Base-by-base conservation (phyloP, 1,140 invertebrate species). In the Drosophila kohkoa region DNA sequence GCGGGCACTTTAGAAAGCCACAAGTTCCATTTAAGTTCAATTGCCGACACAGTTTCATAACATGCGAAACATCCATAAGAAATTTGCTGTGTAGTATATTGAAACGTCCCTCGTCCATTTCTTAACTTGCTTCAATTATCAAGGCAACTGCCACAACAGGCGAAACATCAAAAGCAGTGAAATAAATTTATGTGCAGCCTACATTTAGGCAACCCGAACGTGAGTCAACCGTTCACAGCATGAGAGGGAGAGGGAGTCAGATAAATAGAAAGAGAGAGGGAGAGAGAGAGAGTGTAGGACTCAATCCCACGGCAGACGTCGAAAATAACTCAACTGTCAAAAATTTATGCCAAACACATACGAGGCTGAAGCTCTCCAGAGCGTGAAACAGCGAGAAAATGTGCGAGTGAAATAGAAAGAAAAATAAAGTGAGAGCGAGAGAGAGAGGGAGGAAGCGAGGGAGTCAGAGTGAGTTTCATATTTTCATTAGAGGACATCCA, bases 401-500 rank as follows among this genome's bases (percentile, higher is more conserved):
- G 46, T 51, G 38, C 57, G 59, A 64, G 52, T 48, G 52, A 52
- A 35, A 51, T 20, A 68, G 38, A 60, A 15, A 49, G 20, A 7
- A 35, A 51, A 13, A 68, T 30, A 60, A 15, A 49, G 30, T 4
- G 54, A 55, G 5, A 41, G 41, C 25, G 32, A 32, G 28, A 30
- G 5, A 52, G 41, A 46, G 52, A 35, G n/a, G n/a, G 45, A 49
- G 28, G 13, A 16, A 16, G 16, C 16, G 8, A 59, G 46, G n/a
- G 54, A 41, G 15, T 41, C 16, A 6, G 20, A 30, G 25, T 16
- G 46, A 64, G 69, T 62, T 70, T 72, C 82, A 86, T 78, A 86
- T 86, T 86, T 86, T 81, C 82, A 86, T 81, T 79, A 86, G 71
- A 70, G 64, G 76, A 86, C 78, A 86, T 86, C 75, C 82, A 86